Evolutionary conservation across 92 coral and sea anemone species (phyloP).

Genomic region (Blastomussa wellsi): DNA sequence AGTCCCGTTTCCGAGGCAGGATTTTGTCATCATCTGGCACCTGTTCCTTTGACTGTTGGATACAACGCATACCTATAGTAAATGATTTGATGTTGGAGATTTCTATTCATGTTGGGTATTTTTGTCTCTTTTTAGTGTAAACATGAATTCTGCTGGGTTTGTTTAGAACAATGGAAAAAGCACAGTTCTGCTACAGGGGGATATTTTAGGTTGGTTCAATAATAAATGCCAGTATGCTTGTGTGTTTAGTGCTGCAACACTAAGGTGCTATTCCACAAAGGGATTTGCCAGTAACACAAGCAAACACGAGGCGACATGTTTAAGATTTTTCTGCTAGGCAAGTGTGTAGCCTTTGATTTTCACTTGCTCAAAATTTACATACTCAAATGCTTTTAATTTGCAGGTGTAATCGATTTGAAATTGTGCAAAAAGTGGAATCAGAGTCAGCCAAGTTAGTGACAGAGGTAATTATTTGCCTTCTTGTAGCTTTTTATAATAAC

Average conservation of each 20-base stretch:
- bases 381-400: background rate
- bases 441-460: conserved; percentile 78
- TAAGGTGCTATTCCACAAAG: too few relatives aligned
- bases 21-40: too few relatives aligned
- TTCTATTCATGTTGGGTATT: background rate
- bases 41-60: too few relatives aligned
- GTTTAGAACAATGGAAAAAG: conserved; percentile 92
- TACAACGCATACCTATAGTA: too few relatives aligned
- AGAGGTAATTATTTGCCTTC: conserved; percentile 51
- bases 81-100: too few relatives aligned
- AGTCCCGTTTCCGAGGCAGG: too few relatives aligned
- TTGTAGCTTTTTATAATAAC: background rate
- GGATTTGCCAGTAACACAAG: too few relatives aligned
- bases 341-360: too few relatives aligned
- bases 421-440: conserved; percentile 78
- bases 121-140: conserved; percentile 65
- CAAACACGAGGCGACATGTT: too few relatives aligned
- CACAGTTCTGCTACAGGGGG: conserved; percentile 99
- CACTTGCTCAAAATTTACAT: background rate
- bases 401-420: conserved; percentile 92
- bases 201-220: conserved; percentile 76
- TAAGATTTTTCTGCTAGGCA: too few relatives aligned
- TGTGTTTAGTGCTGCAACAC: background rate
- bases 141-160: conserved; percentile 95
- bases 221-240: background rate